Evolutionary conservation across 1,140 invertebrate genomes (phyloP), one percentile per base, ranked within the genome.

Genomic region (Lutraria rhynchaena): DNA sequence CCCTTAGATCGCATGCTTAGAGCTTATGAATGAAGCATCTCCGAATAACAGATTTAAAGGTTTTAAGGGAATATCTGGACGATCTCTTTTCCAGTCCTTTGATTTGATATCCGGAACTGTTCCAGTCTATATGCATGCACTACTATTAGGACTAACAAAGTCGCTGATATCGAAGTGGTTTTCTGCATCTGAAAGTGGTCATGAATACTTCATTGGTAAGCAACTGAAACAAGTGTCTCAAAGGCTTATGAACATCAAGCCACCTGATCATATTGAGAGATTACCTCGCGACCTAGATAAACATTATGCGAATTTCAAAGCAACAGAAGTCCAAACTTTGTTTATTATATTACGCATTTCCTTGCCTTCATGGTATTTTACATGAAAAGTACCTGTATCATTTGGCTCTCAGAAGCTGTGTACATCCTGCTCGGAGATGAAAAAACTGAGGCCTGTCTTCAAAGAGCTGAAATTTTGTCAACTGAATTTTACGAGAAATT

Each of bases 201-300:
- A 77, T 44, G 22, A 19, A 11, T 77, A 31, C 33, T 60, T 81
- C 49, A 60, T 84, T 33, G 83, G 83, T 17, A 77, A 84, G 35
- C n/a, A 73, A 7, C 13, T 84, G 3, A 70, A 76, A 27, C 13
- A 24, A 41, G 58, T 84, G 41, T 63, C 67, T 69, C 11, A 58
- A n/a, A 69, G 83, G 55, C 35, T 81, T 35, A 11, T 53, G 55
- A 63, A 44, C 19, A 71, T 83, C 35, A 61, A 78, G 44, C 65
- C 81, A 15, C 74, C 81, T 29, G 15, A 60, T 55, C 35, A 41
- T 65, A 78, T 83, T 73, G 81, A 83, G 46, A 22, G 73, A 55
- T 51, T 83, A 19, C 81, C 82, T 67, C 46, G 82, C n/a, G 57
- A 80, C 31, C 27, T 83, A 44, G 82, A 83, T 53, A 83, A 49